Conservation (phyloP, 2,113 vertebrate genomes). For the Protobothrops flavoviridis region DNA sequence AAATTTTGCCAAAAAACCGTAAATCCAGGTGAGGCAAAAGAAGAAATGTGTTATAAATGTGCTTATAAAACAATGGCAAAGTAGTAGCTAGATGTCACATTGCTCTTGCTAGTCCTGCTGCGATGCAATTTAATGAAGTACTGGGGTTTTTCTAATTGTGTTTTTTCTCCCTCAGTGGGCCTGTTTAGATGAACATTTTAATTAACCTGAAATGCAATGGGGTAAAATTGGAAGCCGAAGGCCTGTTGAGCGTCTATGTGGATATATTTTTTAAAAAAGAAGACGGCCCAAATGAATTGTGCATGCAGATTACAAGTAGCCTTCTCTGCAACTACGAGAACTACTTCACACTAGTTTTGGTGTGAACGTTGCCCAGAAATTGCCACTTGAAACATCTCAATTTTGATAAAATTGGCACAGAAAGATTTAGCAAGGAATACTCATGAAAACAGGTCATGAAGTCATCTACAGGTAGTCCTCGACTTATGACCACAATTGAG, state of each 20-base stretch:
- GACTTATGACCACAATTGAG: background rate
- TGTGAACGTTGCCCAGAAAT: background rate
- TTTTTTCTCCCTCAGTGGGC: conserved; percentile 6
- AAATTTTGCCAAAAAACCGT: background rate
- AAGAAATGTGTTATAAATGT: background rate
- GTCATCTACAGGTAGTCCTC: background rate
- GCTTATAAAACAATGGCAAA: background rate
- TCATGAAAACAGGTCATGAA: background rate
- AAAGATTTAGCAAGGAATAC: background rate
- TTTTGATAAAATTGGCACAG: background rate
- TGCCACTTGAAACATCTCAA: background rate
- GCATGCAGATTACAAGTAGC: background rate
- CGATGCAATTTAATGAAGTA: conserved; percentile 30
- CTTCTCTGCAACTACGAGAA: background rate
- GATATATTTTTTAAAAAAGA: background rate
- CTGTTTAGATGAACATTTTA: conserved; percentile 27
- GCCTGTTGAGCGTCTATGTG: background rate
- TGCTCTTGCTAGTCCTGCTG: conserved; percentile 12
- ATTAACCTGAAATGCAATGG: conserved; percentile 33
- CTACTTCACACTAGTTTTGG: background rate
- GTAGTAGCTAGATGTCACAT: background rate
- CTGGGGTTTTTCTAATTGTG: conserved; percentile 5
- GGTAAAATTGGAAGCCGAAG: background rate
- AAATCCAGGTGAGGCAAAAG: background rate
- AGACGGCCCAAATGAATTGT: background rate